phyloP scores from a whole-genome alignment of 2,797 vertebrate genomes.

The Aldrovandia affinis region DNA sequence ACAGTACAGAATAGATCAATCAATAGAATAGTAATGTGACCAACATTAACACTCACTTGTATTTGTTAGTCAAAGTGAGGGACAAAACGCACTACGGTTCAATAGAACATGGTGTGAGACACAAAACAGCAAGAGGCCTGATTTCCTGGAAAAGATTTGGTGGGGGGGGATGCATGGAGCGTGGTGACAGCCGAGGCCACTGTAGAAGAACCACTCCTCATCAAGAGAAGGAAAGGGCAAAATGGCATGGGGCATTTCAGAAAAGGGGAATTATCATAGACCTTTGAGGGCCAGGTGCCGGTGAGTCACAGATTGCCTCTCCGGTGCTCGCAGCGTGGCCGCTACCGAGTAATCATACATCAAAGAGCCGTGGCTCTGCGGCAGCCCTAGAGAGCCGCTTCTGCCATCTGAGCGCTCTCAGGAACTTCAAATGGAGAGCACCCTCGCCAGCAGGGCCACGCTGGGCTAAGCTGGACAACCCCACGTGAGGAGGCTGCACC shows the following conservation, averaged over 20 bases:
- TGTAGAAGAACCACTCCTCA: conserved; percentile 29
- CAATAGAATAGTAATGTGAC: not conserved
- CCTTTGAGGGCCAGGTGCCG: conserved; percentile 42
- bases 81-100: not conserved
- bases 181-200: conserved; percentile 23
- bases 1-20: not conserved
- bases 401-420: conserved; percentile 7
- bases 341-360: conserved; percentile 40
- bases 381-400: not conserved
- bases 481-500: not conserved
- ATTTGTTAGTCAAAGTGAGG: not conserved
- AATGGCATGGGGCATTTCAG: conserved; percentile 36
- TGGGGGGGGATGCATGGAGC: not conserved
- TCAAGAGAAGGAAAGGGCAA: conserved; percentile 42
- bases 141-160: not conserved
- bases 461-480: conserved; percentile 14
- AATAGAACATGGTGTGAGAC: not conserved
- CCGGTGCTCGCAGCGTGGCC: conserved; percentile 43
- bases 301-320: conserved; percentile 48
- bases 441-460: not conserved
- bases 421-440: conserved; percentile 13
- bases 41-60: not conserved
- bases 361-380: conserved; percentile 38
- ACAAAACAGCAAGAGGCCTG: not conserved
- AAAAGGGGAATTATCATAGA: conserved; percentile 32